phyloP scores from a whole-genome alignment of 1,140 invertebrate genomes.

The Sesamia nonagrioides region DNA sequence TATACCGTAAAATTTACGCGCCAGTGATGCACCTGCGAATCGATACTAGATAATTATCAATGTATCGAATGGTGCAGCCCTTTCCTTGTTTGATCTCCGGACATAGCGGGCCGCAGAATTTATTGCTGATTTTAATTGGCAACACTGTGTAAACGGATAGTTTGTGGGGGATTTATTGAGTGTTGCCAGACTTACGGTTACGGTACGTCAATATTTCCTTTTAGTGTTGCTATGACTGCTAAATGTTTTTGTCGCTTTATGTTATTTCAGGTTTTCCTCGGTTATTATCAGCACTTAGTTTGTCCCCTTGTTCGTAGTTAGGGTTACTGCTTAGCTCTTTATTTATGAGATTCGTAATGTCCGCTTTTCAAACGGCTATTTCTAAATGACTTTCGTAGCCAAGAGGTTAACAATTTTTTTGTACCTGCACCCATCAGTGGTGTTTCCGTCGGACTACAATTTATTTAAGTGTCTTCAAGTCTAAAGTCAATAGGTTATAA shows the following conservation, averaged over 20 bases:
- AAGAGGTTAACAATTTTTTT: too few species aligned
- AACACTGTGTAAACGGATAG: slow-evolving; percentile 42
- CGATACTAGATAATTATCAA: slow-evolving; percentile 60
- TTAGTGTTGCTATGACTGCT: slow-evolving; percentile 35
- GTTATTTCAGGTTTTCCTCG: neutral
- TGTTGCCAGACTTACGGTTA: slow-evolving; percentile 40
- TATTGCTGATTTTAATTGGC: slow-evolving; percentile 57
- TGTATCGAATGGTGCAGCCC: slow-evolving; percentile 59
- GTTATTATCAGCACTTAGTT: neutral
- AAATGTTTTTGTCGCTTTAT: slow-evolving; percentile 27
- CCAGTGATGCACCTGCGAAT: slow-evolving; percentile 56
- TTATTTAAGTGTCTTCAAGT: too few species aligned
- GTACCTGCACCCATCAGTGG: too few species aligned
- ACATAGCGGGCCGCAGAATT: slow-evolving; percentile 53
- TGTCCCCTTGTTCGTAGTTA: neutral
- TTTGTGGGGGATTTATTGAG: slow-evolving; percentile 43
- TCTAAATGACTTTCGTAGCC: too few species aligned
- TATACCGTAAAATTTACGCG: slow-evolving; percentile 48
- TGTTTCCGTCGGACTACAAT: too few species aligned
- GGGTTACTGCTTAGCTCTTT: neutral
- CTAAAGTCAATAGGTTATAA: too few species aligned
- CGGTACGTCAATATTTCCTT: slow-evolving; percentile 31
- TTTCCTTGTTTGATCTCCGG: slow-evolving; percentile 60
- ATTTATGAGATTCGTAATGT: neutral
- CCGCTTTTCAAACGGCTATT: neutral